Evolutionary conservation across 2,113 vertebrate species (phyloP).

Genomic region (Bolborhynchus lineola): DNA sequence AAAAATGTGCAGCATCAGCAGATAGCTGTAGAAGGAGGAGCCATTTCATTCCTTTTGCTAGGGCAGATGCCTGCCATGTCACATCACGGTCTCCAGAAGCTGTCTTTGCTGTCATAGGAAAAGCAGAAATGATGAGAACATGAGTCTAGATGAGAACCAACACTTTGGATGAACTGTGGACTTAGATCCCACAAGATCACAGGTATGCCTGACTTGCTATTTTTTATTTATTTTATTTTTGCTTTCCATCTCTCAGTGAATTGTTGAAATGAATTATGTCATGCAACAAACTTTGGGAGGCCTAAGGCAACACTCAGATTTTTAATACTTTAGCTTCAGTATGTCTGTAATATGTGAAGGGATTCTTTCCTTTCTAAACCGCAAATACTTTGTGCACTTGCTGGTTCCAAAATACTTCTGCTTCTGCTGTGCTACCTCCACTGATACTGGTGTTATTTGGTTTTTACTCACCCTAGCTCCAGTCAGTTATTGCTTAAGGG

Average conservation of each 20-base stretch:
- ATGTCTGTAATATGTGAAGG: neutral
- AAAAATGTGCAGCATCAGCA: neutral
- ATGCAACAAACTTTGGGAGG: neutral
- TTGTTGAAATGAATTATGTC: neutral
- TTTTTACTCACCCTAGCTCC: neutral
- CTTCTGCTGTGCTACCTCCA: neutral
- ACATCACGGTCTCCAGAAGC: neutral
- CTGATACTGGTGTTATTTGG: neutral
- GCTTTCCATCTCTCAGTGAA: neutral
- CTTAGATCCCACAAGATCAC: neutral
- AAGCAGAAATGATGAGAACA: neutral
- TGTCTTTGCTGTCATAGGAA: neutral
- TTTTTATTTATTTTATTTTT: neutral
- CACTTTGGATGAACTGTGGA: neutral
- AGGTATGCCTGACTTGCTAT: neutral
- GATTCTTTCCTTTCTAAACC: neutral
- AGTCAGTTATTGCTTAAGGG: constrained; percentile 35
- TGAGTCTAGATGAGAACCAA: neutral
- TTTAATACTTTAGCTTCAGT: neutral
- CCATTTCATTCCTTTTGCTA: neutral
- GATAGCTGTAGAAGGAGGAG: neutral
- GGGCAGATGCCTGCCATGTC: neutral
- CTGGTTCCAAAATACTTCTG: constrained; percentile 1
- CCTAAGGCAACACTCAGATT: neutral
- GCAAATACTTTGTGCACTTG: neutral